A percentile compares a stretch with the other conserved stretches of the same genome.
These are phyloP conservation scores for Shargacucullia verbasci DNA, from an alignment of 2,888 invertebrate species.

Conservation along the genomic window DNA sequence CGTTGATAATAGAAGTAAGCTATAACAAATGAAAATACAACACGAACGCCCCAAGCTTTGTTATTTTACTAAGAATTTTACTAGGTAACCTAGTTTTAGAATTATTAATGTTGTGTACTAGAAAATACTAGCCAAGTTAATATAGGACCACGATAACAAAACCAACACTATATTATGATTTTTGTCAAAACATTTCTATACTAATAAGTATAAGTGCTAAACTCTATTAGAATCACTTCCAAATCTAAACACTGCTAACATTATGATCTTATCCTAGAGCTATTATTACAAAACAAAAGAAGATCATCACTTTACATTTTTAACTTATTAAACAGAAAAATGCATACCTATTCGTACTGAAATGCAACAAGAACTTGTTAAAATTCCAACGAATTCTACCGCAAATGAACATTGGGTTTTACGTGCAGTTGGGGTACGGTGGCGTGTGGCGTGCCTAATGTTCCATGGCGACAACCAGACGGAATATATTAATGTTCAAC, in stretches of 20 bases:
- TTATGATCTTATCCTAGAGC: too few relatives aligned
- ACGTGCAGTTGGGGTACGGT: constrained; percentile 23
- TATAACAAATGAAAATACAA: constrained; percentile 32
- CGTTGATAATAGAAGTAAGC: constrained; percentile 16
- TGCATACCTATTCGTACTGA: too few relatives aligned
- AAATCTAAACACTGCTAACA: too few relatives aligned
- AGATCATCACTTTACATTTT: too few relatives aligned
- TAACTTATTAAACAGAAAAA: too few relatives aligned
- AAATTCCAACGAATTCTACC: not conserved
- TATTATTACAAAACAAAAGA: too few relatives aligned
- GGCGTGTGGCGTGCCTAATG: constrained; percentile 59
- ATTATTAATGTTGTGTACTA: not conserved
- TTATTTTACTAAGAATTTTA: constrained; percentile 22
- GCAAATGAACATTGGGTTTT: constrained; percentile 28
- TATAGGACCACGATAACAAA: too few relatives aligned
- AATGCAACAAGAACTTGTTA: not conserved
- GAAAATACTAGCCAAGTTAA: too few relatives aligned
- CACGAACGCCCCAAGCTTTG: constrained; percentile 33
- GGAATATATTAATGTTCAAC: constrained; percentile 67
- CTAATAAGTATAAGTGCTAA: too few relatives aligned
- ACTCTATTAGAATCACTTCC: too few relatives aligned
- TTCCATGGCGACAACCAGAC: constrained; percentile 61
- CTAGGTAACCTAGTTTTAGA: constrained; percentile 18
- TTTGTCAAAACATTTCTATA: too few relatives aligned
- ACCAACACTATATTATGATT: too few relatives aligned